These are phyloP conservation scores for Drosophila gaucha DNA, from an alignment of 2,888 invertebrate genomes.

Conservation along the genomic window DNA sequence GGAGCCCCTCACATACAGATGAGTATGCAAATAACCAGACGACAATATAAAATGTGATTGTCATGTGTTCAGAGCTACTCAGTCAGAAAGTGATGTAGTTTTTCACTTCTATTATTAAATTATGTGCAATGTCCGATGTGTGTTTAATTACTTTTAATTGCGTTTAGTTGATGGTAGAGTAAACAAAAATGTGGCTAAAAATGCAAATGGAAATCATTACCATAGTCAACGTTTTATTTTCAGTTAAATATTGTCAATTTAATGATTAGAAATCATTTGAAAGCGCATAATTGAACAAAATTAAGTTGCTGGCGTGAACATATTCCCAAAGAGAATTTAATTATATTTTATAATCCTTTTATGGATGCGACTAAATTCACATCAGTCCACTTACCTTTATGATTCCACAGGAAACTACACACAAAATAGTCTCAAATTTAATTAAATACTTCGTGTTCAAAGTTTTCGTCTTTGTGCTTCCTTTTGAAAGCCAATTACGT, in stretches of 20 bases:
- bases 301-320: neutral
- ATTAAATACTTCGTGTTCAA: neutral
- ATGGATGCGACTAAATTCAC: neutral
- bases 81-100: slow-evolving; percentile 10
- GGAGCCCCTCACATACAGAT: neutral
- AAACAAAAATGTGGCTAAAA: slow-evolving; percentile 1
- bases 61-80: neutral
- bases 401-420: slow-evolving; percentile 1
- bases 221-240: slow-evolving; percentile 15
- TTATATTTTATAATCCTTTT: neutral
- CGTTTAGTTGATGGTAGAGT: neutral
- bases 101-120: slow-evolving; percentile 16
- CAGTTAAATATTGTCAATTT: slow-evolving; percentile 22
- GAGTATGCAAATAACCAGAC: neutral
- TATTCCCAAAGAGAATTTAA: neutral
- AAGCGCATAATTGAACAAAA: no score
- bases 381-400: neutral
- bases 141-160: slow-evolving; percentile 6
- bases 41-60: slow-evolving; percentile 2
- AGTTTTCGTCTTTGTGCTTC: neutral
- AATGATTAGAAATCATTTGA: slow-evolving; percentile 7
- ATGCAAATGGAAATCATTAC: slow-evolving; percentile 25
- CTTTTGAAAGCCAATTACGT: slow-evolving; percentile 29
- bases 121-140: slow-evolving; percentile 13
- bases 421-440: neutral